These are phyloP conservation scores for Squalus acanthias DNA, from an alignment of 2,797 vertebrate genomes.

Conservation along the genomic window DNA sequence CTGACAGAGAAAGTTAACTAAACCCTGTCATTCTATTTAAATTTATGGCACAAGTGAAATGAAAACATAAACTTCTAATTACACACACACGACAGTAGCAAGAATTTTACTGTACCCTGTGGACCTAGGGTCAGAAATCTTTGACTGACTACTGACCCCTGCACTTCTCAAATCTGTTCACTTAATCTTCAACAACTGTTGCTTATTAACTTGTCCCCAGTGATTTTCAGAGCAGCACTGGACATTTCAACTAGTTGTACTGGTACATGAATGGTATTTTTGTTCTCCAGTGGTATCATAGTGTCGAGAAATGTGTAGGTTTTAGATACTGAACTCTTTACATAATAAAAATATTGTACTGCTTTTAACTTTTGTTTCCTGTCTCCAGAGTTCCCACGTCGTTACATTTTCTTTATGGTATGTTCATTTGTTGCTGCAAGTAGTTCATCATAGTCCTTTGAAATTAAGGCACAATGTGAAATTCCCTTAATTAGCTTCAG, in stretches of 20 bases:
- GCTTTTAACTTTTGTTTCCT: background rate
- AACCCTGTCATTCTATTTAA: background rate
- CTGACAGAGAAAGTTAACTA: conserved; percentile 4
- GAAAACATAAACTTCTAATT: conserved; percentile 29
- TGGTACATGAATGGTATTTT: background rate
- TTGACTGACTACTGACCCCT: background rate
- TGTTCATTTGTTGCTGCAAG: background rate
- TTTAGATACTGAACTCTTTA: background rate
- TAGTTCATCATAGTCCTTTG: background rate
- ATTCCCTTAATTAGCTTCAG: background rate
- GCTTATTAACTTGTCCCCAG: conserved; percentile 10
- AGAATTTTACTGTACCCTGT: conserved; percentile 18
- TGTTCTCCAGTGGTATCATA: background rate
- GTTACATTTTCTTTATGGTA: background rate
- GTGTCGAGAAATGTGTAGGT: background rate
- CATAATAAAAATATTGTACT: background rate
- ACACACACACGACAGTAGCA: background rate
- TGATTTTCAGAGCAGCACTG: background rate
- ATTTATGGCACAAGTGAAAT: conserved; percentile 4
- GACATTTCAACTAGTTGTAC: background rate
- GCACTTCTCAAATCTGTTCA: conserved; percentile 27
- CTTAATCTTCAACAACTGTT: conserved; percentile 28
- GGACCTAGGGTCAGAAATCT: background rate
- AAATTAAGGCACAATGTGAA: background rate
- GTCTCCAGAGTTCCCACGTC: too few species aligned